Evolutionary conservation across 2,888 invertebrate species (phyloP), one percentile per base, ranked within the genome.

Genomic region (Torymus tubicola): DNA sequence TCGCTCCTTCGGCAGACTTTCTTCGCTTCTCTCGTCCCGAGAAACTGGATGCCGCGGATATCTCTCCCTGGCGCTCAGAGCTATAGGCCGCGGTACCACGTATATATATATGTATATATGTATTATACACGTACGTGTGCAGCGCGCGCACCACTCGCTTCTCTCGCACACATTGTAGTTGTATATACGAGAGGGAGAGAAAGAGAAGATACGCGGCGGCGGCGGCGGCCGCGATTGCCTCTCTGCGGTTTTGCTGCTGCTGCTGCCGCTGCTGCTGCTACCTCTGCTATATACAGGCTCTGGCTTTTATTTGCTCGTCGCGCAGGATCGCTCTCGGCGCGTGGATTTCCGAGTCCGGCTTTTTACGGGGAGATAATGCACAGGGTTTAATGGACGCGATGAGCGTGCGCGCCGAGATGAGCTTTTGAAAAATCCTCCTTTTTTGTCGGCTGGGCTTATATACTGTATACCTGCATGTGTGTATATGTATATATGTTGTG

Each of bases 41-140:
- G 80, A 80, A 80, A 72, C 80, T 80, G 75, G 80, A 80, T 75
- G 75, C 76, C 80, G 64, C 65, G 65, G 70, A 75, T 74, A 70
- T 74, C 64, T 55, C 42, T 31, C 67, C 55, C 63, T 52, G 24
- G 68, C 69, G 69, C 74, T 14, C 42, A 70, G 79, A 79, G 79
- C 73, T 70, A 75, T 70, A 74, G 79, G 79, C 71, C 64, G 69
- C 52, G 58, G 61, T n/a, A n/a, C n/a, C n/a, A n/a, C 21, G 58
- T 24, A 14, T 55, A 10, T 55, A 24, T 24, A 60, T 18, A 60
- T 11, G 18, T 60, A 12, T n/a, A n/a, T n/a, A n/a, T n/a, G n/a
- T 42, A 18, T 50, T 50, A 50, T 50, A 42, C 58, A 11, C 57
- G 31, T 42, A 70, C 14, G 55, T 63, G 50, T 31, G n/a, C 52